phyloP scores from a whole-genome alignment of 2,888 invertebrate genomes.

The Microctonus brassicae region DNA sequence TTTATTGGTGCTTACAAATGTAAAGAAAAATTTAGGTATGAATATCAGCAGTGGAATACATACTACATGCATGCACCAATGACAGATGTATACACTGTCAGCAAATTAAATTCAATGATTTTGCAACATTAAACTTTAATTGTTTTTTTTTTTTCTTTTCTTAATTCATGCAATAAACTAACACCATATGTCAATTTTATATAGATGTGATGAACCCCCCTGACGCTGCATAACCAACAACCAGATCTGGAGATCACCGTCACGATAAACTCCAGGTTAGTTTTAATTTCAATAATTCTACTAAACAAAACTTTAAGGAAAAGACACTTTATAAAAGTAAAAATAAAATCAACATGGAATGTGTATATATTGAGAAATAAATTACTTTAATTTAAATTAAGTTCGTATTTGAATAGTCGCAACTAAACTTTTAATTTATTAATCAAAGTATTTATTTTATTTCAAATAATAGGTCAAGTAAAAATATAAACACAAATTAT shows the following conservation, averaged over 20 bases:
- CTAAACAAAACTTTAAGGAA: background rate
- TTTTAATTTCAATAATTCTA: background rate
- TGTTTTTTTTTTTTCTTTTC: conserved; percentile 9
- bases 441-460: too few species aligned
- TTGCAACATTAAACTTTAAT: conserved; percentile 27
- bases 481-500: too few species aligned
- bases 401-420: too few species aligned
- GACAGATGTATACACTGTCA: conserved; percentile 41
- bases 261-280: background rate
- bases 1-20: conserved; percentile 7
- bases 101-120: conserved; percentile 47
- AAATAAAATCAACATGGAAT: background rate
- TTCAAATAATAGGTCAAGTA: too few species aligned
- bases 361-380: background rate
- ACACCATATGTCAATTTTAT: background rate
- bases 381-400: background rate
- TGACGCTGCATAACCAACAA: background rate
- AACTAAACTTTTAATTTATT: too few species aligned
- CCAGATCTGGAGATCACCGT: background rate
- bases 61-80: background rate
- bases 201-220: background rate
- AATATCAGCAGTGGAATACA: background rate
- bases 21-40: background rate
- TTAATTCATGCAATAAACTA: background rate
- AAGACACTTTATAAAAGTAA: background rate